phyloP scores from a whole-genome alignment of 2,888 invertebrate genomes.

The Macrosiphum euphorbiae region DNA sequence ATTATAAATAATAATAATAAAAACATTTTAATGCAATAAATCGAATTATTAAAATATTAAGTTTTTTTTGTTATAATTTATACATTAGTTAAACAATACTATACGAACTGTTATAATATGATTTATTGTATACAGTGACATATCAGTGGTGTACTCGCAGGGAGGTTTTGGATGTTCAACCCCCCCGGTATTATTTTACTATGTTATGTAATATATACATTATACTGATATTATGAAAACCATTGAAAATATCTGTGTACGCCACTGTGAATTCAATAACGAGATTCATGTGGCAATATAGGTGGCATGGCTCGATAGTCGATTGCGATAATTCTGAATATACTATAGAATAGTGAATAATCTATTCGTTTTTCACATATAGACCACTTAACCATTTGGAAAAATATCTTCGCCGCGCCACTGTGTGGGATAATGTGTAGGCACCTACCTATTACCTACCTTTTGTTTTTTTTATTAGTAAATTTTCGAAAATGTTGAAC shows the following conservation, averaged over 20 bases:
- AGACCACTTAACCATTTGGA: background rate
- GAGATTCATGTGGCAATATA: background rate
- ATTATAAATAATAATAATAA: constrained; percentile 3
- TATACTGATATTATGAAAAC: too few relatives aligned
- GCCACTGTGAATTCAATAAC: background rate
- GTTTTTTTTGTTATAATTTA: constrained; percentile 10
- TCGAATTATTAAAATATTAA: constrained; percentile 36
- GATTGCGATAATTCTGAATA: background rate
- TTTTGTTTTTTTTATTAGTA: too few relatives aligned
- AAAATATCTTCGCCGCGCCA: background rate
- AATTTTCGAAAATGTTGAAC: background rate
- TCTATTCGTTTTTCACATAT: background rate
- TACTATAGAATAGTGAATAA: background rate
- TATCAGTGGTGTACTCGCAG: background rate
- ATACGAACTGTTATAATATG: background rate
- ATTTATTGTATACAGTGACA: background rate
- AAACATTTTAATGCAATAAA: constrained; percentile 1
- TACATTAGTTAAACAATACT: background rate
- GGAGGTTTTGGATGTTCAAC: too few relatives aligned
- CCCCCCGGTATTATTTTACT: too few relatives aligned
- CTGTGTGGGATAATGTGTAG: too few relatives aligned
- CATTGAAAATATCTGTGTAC: too few relatives aligned
- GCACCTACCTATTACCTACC: too few relatives aligned
- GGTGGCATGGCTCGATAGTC: background rate
- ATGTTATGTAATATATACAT: too few relatives aligned